Evolutionary conservation across 2,797 vertebrate genomes (phyloP).

Genomic region (Meda fulgida): DNA sequence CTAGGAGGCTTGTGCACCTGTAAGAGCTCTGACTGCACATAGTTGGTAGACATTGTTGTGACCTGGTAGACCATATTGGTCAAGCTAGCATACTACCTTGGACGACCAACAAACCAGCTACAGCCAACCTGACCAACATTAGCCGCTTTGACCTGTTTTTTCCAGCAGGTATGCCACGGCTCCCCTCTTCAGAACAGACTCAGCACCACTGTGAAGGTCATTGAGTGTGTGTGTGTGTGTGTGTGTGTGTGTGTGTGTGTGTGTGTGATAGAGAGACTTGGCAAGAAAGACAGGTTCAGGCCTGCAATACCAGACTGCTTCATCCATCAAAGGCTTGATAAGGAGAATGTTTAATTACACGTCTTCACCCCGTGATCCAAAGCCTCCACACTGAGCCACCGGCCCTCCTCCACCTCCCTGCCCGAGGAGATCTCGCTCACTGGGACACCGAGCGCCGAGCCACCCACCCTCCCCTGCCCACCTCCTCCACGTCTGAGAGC

Average conservation of each 20-base stretch:
- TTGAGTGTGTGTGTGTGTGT: slow-evolving; percentile 46
- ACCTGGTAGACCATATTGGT: background rate
- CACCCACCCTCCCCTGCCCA: slow-evolving; percentile 30
- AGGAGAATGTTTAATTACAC: slow-evolving; percentile 78
- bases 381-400: slow-evolving; percentile 64
- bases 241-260: background rate
- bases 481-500: slow-evolving; percentile 22
- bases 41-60: background rate
- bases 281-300: slow-evolving; percentile 40
- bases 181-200: slow-evolving; percentile 45
- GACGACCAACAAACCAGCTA: background rate
- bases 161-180: background rate
- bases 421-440: slow-evolving; percentile 23
- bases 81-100: background rate
- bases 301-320: slow-evolving; percentile 68
- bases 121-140: background rate
- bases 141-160: background rate
- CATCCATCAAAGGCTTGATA: slow-evolving; percentile 78
- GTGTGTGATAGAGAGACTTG: background rate
- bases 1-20: no score
- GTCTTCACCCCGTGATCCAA: slow-evolving; percentile 64
- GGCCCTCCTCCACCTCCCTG: slow-evolving; percentile 32
- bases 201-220: slow-evolving; percentile 63
- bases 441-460: slow-evolving; percentile 21
- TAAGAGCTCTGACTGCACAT: no score